phyloP scores from a whole-genome alignment of 2,797 vertebrate species.

The Prionace glauca region DNA sequence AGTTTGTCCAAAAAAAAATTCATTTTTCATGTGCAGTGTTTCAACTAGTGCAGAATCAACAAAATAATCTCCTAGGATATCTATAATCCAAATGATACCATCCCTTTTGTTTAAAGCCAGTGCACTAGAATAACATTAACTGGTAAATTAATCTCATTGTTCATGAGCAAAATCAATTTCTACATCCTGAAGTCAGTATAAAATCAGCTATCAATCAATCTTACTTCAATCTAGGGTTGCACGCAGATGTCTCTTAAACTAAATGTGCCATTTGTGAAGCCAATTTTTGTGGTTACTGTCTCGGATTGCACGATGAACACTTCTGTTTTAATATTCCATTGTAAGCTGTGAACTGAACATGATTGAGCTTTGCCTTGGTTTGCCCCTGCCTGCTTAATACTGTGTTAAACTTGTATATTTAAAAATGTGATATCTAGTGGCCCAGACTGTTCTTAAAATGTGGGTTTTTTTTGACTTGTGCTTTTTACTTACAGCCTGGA shows the following conservation, averaged over 20 bases:
- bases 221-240: neutral
- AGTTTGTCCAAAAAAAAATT: neutral
- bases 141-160: neutral
- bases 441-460: neutral
- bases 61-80: neutral
- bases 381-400: no score
- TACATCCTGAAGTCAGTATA: neutral
- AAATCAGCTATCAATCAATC: neutral
- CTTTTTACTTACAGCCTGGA: neutral
- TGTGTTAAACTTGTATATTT: neutral
- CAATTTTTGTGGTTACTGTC: neutral
- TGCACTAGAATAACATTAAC: neutral
- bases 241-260: neutral
- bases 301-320: neutral
- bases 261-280: neutral
- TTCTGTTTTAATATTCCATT: neutral
- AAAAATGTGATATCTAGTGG: neutral
- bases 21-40: neutral
- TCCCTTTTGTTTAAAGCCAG: neutral
- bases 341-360: neutral
- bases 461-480: neutral
- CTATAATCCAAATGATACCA: neutral
- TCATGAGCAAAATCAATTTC: neutral
- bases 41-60: slow-evolving; percentile 18
- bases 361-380: neutral